A percentile compares a stretch with the other conserved stretches of the same genome.
phyloP scores from a whole-genome alignment of 2,113 vertebrate species.

The Thymallus thymallus region DNA sequence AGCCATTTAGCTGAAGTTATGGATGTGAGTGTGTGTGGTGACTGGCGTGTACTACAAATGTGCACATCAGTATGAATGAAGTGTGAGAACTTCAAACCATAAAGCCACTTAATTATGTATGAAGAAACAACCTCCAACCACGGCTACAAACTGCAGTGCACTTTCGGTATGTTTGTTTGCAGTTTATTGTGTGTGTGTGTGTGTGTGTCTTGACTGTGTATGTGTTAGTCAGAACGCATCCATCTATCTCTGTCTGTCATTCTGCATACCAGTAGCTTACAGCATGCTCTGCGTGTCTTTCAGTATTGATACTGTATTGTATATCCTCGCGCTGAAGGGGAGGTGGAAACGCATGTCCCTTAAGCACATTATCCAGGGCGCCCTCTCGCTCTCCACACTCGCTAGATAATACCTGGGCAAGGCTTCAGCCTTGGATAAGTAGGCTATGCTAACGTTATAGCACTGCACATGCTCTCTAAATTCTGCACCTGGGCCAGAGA shows the following conservation, averaged over 20 bases:
- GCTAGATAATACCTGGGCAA: constrained; percentile 44
- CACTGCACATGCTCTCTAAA: constrained; percentile 1
- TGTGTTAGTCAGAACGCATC: neutral
- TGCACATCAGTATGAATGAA: neutral
- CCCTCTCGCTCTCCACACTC: constrained; percentile 5
- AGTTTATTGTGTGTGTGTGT: neutral
- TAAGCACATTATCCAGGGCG: constrained; percentile 61
- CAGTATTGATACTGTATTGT: constrained; percentile 36
- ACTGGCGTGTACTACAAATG: constrained; percentile 7
- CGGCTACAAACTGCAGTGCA: neutral
- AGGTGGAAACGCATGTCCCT: constrained; percentile 54
- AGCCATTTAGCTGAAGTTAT: neutral
- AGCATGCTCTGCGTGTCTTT: neutral
- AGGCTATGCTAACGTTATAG: constrained; percentile 11
- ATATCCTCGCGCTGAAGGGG: constrained; percentile 28
- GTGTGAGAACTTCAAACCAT: neutral
- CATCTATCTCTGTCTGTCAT: neutral
- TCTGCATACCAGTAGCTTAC: constrained; percentile 7
- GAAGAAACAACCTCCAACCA: neutral
- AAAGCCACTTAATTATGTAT: constrained; percentile 4
- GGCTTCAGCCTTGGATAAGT: constrained; percentile 34
- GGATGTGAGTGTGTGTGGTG: no score
- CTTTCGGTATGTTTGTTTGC: neutral
- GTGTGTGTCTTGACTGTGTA: neutral
- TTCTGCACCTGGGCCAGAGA: constrained; percentile 5